Base-by-base conservation (phyloP, 2,113 vertebrate species). In the Pongo pygmaeus region DNA sequence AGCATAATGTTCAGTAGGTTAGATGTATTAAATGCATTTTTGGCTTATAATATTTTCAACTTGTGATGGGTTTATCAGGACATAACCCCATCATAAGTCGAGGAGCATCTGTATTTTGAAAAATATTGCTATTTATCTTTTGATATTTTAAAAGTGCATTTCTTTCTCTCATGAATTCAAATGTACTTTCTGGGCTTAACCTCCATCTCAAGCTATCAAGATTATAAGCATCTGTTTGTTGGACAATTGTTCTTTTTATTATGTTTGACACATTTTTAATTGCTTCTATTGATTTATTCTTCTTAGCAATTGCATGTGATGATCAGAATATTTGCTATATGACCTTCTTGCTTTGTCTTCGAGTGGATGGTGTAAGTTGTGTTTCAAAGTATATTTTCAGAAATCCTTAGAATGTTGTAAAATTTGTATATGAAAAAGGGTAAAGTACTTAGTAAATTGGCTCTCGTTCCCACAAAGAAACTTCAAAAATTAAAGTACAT, bases 211-310 rank as follows among this genome's bases (percentile, higher is more conserved):
- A 55, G 50, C 50, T 96, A 86, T 97, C 93, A 96, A 90, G 79
- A 89, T 61, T 74, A 89, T 80, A 97, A 95, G 35, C 20, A 57
- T 93, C 46, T 93, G 5, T 93, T 67, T 83, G 69, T 78, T 50
- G 43, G 88, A 20, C 70, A 95, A 74, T 92, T 94, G 35, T 91
- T 94, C 30, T 84, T 91, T 69, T 84, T 72, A 89, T 85, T 96
- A 84, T 83, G 35, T 96, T 77, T 97, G 86, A 96, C 55, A 93
- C 86, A 94, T 43, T 97, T 96, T 92, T 81, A 96, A 97, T 95
- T 95, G 79, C 90, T 93, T 97, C 38, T 92, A 84, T 90, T 95
- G 84, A 96, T 78, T 97, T 93, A 55, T 61, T 96, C 43, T 95
- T 96, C 77, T n/a, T 74, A 80, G 84, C 5, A 95, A 74, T 59